Conservation (phyloP, 2,113 vertebrate species). For the Piliocolobus tephrosceles region DNA sequence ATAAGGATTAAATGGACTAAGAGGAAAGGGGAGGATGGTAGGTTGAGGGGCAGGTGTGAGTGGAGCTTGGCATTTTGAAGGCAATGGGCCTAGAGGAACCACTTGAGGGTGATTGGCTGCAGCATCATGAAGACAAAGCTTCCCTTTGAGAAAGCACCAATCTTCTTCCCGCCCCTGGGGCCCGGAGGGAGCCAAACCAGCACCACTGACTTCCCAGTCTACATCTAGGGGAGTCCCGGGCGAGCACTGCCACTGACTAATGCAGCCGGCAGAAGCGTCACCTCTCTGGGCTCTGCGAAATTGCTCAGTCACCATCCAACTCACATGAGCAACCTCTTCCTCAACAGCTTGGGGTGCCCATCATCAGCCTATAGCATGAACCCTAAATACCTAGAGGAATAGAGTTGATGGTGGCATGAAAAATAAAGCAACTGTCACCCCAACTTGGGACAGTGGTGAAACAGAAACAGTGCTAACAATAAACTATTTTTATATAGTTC, state of each 20-base stretch:
- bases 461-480: neutral
- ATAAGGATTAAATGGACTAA: neutral
- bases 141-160: neutral
- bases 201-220: neutral
- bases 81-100: neutral
- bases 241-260: neutral
- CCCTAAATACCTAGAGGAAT: neutral
- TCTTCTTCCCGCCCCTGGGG: neutral
- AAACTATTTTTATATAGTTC: neutral
- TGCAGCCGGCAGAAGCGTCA: neutral
- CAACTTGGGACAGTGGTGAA: neutral
- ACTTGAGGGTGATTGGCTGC: neutral
- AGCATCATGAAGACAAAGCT: neutral
- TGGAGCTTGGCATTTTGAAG: neutral
- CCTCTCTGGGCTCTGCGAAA: neutral
- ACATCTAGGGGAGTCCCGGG: neutral
- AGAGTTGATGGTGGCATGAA: no score
- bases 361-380: neutral
- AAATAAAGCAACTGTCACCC: neutral
- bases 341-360: neutral
- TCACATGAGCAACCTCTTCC: neutral
- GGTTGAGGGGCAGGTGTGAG: rapidly evolving
- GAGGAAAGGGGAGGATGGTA: rapidly evolving
- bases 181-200: neutral
- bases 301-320: neutral